These are phyloP conservation scores for Papilio gigon DNA, from an alignment of 2,888 invertebrate genomes.

Conservation along the genomic window DNA sequence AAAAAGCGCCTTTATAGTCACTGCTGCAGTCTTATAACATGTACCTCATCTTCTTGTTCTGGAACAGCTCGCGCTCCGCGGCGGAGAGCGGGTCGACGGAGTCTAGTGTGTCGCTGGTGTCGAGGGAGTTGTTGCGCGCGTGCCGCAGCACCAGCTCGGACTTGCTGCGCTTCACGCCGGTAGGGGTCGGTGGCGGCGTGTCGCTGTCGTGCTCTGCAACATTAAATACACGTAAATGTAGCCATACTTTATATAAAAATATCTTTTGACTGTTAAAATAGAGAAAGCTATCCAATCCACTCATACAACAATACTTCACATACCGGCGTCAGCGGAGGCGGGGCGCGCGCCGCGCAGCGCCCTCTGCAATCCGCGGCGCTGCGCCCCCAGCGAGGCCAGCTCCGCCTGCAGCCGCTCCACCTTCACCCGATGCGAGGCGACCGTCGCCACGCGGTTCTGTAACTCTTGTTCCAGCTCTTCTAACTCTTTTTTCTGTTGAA, in stretches of 20 bases:
- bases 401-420: conserved; percentile 87
- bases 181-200: conserved; percentile 54
- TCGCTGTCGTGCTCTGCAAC: conserved; percentile 58
- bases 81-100: conserved; percentile 63
- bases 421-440: conserved; percentile 84
- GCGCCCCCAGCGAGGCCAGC: conserved; percentile 84
- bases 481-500: conserved; percentile 86
- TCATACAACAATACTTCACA: no score
- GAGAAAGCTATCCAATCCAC: no score
- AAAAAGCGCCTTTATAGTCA: no score
- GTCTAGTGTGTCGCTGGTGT: conserved; percentile 50
- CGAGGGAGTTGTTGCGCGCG: conserved; percentile 50
- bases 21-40: neutral
- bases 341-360: conserved; percentile 65
- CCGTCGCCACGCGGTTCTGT: conserved; percentile 83
- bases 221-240: neutral
- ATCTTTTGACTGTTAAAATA: no score
- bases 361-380: conserved; percentile 80
- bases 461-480: conserved; percentile 87
- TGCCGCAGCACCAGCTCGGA: conserved; percentile 69
- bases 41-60: conserved; percentile 67
- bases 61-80: conserved; percentile 68
- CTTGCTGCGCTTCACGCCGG: conserved; percentile 72
- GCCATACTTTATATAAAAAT: no score
- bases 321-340: conserved; percentile 56